Percentiles rank a stretch among this genome's conserved stretches.
phyloP scores from a whole-genome alignment of 2,888 invertebrate genomes.

The Eustalomyia histrio region DNA sequence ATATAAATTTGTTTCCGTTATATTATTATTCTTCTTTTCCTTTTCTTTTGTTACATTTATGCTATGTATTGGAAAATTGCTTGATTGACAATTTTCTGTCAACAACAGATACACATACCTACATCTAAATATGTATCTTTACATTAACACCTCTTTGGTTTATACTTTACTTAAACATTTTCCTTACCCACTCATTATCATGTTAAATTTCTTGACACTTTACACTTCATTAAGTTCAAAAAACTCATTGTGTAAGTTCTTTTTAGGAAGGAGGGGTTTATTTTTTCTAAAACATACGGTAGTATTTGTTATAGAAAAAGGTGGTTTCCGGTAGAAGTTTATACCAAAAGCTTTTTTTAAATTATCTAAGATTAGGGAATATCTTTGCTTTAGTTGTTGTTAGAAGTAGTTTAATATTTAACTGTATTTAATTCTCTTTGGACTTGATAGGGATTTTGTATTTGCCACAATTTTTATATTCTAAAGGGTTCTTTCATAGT shows the following conservation, averaged over 20 bases:
- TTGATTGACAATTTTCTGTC: conserved; percentile 50
- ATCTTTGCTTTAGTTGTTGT: neutral
- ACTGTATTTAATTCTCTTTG: too few relatives aligned
- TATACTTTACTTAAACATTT: too few relatives aligned
- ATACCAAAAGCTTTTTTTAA: neutral
- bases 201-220: conserved; percentile 46
- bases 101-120: neutral
- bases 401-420: neutral
- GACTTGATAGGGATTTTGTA: too few relatives aligned
- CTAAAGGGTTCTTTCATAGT: too few relatives aligned
- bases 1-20: neutral
- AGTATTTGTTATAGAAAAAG: neutral
- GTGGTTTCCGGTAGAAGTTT: conserved; percentile 4
- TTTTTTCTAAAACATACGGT: neutral
- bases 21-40: neutral
- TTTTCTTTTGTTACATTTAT: neutral
- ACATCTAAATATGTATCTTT: neutral
- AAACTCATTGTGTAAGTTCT: conserved; percentile 7
- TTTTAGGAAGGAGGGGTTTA: neutral
- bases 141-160: conserved; percentile 10
- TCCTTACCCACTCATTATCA: neutral
- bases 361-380: neutral
- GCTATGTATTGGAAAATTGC: conserved; percentile 43
- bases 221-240: conserved; percentile 49
- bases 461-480: too few relatives aligned